phyloP scores from a whole-genome alignment of 2,797 vertebrate genomes.

The Dendrocincla tyrannina region DNA sequence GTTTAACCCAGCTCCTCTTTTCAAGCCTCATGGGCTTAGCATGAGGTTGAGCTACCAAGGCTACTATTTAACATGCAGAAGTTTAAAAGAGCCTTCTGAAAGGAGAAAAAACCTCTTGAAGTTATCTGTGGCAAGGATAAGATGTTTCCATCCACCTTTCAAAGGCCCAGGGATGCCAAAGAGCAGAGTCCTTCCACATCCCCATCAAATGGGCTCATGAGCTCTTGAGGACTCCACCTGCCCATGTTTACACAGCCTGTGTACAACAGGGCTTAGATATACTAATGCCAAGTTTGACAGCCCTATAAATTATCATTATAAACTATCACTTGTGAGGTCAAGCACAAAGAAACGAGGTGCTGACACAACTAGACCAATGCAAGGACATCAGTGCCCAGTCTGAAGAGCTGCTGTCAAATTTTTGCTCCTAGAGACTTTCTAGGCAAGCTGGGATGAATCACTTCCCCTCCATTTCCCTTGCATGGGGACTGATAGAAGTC shows the following conservation, averaged over 20 bases:
- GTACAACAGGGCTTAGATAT: neutral
- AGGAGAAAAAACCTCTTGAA: neutral
- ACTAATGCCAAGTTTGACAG: neutral
- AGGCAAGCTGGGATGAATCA: neutral
- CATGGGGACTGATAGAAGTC: rapidly evolving
- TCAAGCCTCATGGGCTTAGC: neutral
- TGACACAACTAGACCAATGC: neutral
- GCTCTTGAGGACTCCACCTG: neutral
- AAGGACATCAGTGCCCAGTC: neutral
- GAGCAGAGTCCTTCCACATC: neutral
- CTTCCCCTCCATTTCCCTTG: neutral
- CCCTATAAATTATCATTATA: neutral
- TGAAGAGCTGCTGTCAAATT: neutral
- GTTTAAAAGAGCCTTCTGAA: neutral
- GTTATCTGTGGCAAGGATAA: neutral
- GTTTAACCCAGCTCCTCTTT: neutral
- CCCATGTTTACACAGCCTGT: neutral
- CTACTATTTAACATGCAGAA: neutral
- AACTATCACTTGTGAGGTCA: too few species aligned
- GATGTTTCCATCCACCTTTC: neutral
- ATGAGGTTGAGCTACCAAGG: neutral
- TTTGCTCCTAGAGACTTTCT: neutral
- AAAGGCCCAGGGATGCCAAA: neutral
- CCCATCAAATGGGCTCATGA: neutral
- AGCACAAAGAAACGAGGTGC: neutral